phyloP scores from a whole-genome alignment of 1,140 invertebrate species.

The Drosophila serrata region DNA sequence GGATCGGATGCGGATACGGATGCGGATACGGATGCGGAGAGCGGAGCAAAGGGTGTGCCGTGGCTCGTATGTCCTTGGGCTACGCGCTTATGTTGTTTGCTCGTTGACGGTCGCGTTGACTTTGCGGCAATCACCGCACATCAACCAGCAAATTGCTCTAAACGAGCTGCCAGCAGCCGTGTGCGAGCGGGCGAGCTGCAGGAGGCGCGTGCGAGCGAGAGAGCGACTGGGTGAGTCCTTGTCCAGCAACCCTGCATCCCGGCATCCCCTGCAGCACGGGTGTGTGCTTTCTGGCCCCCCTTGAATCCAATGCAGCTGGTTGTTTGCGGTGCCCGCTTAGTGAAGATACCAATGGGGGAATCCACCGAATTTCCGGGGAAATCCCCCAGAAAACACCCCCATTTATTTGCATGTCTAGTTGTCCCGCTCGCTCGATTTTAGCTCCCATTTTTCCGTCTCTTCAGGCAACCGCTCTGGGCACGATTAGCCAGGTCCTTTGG shows the following conservation, averaged over 20 bases:
- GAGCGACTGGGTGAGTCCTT: slow-evolving; percentile 12
- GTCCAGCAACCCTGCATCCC: slow-evolving; percentile 19
- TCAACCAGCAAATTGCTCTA: slow-evolving; percentile 84
- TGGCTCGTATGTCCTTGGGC: slow-evolving; percentile 41
- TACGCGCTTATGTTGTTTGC: slow-evolving; percentile 78
- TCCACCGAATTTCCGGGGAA: slow-evolving; percentile 25
- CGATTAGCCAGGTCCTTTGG: slow-evolving; percentile 33
- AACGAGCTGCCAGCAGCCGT: slow-evolving; percentile 54
- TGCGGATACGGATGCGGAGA: neutral
- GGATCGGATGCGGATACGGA: neutral
- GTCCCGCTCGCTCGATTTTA: slow-evolving; percentile 57
- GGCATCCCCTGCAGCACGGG: neutral
- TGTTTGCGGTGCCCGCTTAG: slow-evolving; percentile 45
- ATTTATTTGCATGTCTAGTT: slow-evolving; percentile 80
- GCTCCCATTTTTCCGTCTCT: slow-evolving; percentile 16
- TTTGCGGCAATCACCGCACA: slow-evolving; percentile 84
- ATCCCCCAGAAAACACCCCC: slow-evolving; percentile 65
- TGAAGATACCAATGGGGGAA: slow-evolving; percentile 27
- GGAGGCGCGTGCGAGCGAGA: slow-evolving; percentile 18
- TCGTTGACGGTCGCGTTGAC: slow-evolving; percentile 85
- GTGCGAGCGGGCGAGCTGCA: slow-evolving; percentile 40
- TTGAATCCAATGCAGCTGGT: slow-evolving; percentile 31
- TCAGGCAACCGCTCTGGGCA: slow-evolving; percentile 36
- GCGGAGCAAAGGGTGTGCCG: slow-evolving; percentile 11
- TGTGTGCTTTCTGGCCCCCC: neutral